Percentiles rank a stretch among this genome's conserved stretches.
phyloP scores from a whole-genome alignment of 2,888 invertebrate genomes.

The Cephus pulcher region DNA sequence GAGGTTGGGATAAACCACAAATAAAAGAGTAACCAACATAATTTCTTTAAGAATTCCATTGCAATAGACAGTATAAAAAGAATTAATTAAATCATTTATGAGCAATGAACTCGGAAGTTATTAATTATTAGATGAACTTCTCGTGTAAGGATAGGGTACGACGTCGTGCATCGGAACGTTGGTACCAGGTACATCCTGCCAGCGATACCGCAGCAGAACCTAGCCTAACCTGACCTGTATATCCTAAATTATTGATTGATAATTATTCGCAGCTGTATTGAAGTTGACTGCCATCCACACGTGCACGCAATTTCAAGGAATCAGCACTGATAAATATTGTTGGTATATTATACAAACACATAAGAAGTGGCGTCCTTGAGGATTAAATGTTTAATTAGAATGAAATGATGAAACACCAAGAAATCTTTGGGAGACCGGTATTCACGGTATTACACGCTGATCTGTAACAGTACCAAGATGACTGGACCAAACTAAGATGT shows the following conservation, averaged over 20 bases:
- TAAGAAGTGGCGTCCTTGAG: not conserved
- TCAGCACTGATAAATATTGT: not conserved
- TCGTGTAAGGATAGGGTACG: not conserved
- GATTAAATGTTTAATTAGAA: not conserved
- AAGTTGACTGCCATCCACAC: not conserved
- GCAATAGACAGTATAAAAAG: not conserved
- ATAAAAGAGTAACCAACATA: not conserved
- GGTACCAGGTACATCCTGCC: slow-evolving; percentile 1
- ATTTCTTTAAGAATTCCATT: not conserved
- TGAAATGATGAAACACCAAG: not conserved
- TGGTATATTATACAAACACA: not conserved
- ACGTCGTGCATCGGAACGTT: not conserved
- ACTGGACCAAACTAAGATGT: not conserved
- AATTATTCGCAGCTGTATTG: not conserved
- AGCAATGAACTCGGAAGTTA: not conserved
- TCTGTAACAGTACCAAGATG: not conserved
- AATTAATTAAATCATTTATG: not conserved
- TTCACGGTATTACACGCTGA: not conserved
- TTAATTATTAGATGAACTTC: not conserved
- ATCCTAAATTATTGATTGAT: slow-evolving; percentile 5
- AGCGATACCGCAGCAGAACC: not conserved
- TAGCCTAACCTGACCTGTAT: slow-evolving; percentile 2
- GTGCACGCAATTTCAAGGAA: not conserved
- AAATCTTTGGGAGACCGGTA: not conserved
- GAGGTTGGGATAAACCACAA: not conserved